Evolutionary conservation across 2,888 invertebrate species (phyloP).

Genomic region (Psylliodes chrysocephalus): DNA sequence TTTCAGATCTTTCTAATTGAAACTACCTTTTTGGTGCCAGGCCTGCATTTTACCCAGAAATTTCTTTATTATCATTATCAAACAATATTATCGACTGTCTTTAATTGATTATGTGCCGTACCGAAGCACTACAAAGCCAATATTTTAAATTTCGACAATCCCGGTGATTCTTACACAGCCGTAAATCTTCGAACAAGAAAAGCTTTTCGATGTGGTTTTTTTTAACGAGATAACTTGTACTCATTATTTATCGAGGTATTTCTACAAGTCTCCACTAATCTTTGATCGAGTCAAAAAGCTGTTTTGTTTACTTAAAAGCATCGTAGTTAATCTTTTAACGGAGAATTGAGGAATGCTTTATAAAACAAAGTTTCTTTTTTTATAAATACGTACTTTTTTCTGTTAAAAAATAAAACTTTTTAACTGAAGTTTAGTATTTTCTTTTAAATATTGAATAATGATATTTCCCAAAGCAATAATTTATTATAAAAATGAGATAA

Average conservation of each 20-base stretch:
- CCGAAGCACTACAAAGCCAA: not conserved
- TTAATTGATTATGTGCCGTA: conserved; percentile 19
- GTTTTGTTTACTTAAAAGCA: conserved; percentile 32
- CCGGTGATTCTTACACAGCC: conserved; percentile 11
- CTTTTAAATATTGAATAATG: too few relatives aligned
- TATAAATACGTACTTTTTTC: too few relatives aligned
- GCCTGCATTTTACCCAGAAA: too few relatives aligned
- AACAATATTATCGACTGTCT: conserved; percentile 10
- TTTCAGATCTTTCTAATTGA: too few relatives aligned
- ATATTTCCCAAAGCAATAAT: too few relatives aligned
- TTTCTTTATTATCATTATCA: too few relatives aligned
- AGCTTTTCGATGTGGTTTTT: conserved; percentile 28
- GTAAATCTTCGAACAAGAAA: conserved; percentile 28
- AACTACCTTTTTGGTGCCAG: too few relatives aligned
- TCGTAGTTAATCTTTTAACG: conserved; percentile 14
- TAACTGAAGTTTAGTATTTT: too few relatives aligned
- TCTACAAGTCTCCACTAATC: conserved; percentile 38
- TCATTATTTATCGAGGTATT: conserved; percentile 40
- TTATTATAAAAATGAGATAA: too few relatives aligned
- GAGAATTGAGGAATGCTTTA: not conserved
- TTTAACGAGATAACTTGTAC: conserved; percentile 41
- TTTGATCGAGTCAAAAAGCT: conserved; percentile 34
- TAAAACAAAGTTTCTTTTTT: too few relatives aligned
- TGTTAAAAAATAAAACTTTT: too few relatives aligned
- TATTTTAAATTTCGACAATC: conserved; percentile 26